Conservation (phyloP, 2,113 vertebrate genomes). For the Lathamus discolor region DNA sequence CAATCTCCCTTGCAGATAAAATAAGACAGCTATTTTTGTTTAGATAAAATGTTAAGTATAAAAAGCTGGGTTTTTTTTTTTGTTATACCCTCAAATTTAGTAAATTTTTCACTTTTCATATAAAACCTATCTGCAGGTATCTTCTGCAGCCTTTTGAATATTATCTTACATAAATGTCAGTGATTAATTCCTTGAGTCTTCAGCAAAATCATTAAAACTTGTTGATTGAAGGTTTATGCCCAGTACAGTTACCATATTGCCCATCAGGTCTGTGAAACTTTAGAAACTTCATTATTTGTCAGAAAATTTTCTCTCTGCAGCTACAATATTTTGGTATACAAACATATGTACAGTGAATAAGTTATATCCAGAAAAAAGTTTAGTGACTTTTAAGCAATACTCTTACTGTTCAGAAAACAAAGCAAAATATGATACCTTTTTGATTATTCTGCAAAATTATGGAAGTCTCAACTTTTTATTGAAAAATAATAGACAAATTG, state of each 20-base stretch:
- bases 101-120: background rate
- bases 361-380: background rate
- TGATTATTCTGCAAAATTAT: background rate
- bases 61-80: background rate
- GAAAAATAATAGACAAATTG: background rate
- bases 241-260: background rate
- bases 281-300: background rate
- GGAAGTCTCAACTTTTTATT: background rate
- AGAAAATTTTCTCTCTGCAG: background rate
- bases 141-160: background rate
- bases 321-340: background rate
- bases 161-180: background rate
- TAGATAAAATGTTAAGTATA: background rate
- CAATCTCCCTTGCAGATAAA: background rate
- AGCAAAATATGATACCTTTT: background rate
- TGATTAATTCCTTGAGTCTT: conserved; percentile 8
- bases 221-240: background rate
- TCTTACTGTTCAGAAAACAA: background rate
- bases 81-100: background rate
- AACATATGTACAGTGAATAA: background rate
- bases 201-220: background rate
- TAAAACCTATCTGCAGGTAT: background rate
- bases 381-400: background rate
- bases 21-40: background rate
- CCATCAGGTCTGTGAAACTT: background rate